Base-by-base conservation (phyloP, 2,113 vertebrate genomes). In the Ptilonorhynchus violaceus region DNA sequence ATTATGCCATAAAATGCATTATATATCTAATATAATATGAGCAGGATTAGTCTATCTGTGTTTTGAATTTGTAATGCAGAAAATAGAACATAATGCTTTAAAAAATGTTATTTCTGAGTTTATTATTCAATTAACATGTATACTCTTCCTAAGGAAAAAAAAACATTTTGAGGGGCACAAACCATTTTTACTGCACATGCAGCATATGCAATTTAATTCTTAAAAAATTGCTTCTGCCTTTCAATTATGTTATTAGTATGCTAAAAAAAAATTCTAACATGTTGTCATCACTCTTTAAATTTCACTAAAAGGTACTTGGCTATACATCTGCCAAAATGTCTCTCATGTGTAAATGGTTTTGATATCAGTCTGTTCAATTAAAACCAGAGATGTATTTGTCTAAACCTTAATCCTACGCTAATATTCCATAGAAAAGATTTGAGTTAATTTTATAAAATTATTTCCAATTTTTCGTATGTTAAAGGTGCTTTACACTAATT, bases 261-360 rank as follows among this genome's bases (percentile, higher is more conserved):
- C 39, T 84, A 91, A 81, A 89, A 85, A 85, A 81, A 81, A 39
- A 42, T 4, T 64, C 35, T 94, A 89, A 35, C n/a, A 80, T 75
- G 47, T 92, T 93, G 46, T 87, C 88, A 94, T 95, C 37, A 68
- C 44, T 72, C 62, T 80, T 81, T 93, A 88, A 79, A 91, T 95
- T 95, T 93, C 73, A 82, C 67, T 89, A 53, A 83, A 79, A 60
- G 23, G 70, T 79, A 80, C 44, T 86, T 79, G 50, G 52, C 20
- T 92, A 77, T 84, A 58, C 44, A 87, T 88, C 44, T 75, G 62
- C 67, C 77, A 93, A 86, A 92, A 88, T 37, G 25, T 84, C 60
- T 95, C 85, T 82, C 66, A 52, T 8, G 55, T 6, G 10, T 66
- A 78, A 92, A 94, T 35, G 60, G 42, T 87, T 96, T 88, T 95